phyloP scores from a whole-genome alignment of 2,113 vertebrate species.

The Fulmarus glacialis region DNA sequence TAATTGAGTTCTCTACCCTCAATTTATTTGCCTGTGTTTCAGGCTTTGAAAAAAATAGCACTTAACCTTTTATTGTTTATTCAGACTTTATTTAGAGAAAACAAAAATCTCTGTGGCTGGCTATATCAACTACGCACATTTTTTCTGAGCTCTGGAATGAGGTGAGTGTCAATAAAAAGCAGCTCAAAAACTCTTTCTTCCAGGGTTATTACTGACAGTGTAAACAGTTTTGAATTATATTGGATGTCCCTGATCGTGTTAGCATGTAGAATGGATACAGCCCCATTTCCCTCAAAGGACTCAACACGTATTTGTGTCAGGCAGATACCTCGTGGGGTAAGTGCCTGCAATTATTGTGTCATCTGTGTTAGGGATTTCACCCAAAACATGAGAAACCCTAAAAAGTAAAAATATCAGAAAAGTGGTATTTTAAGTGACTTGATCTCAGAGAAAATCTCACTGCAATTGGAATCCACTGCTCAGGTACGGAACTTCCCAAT shows the following conservation, averaged over 20 bases:
- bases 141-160: conserved; percentile 13
- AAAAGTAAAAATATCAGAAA: not conserved
- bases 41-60: conserved; percentile 32
- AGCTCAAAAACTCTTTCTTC: conserved; percentile 3
- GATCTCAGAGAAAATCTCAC: not conserved
- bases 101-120: not conserved
- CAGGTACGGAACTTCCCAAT: not conserved
- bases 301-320: not conserved
- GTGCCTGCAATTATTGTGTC: not conserved
- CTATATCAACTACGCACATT: not conserved
- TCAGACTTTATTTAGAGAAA: conserved; percentile 40
- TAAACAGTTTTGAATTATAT: not conserved
- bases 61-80: conserved; percentile 67
- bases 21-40: conserved; percentile 52
- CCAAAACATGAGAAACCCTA: not conserved
- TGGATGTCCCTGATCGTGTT: not conserved
- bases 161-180: not conserved
- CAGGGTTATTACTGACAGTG: not conserved
- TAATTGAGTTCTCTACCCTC: conserved; percentile 56
- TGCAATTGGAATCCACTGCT: not conserved
- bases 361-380: not conserved
- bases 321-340: not conserved
- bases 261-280: not conserved
- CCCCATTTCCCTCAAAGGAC: not conserved
- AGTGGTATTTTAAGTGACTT: not conserved